These are phyloP conservation scores for Hypotaenidia okinawae DNA, from an alignment of 2,797 vertebrate genomes.

Conservation along the genomic window DNA sequence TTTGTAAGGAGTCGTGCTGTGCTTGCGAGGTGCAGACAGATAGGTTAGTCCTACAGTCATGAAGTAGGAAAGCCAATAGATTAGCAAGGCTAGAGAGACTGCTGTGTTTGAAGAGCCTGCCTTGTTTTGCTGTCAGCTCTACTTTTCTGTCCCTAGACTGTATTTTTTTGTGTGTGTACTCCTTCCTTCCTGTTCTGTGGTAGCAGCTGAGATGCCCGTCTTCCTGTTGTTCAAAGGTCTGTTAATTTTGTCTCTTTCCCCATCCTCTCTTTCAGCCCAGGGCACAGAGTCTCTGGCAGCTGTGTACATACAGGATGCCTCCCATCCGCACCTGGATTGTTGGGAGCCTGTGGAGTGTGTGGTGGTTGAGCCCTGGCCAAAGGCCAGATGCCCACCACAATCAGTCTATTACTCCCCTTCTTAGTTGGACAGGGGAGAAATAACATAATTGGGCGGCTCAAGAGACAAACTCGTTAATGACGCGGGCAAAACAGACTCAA, in stretches of 20 bases:
- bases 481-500: too few relatives aligned
- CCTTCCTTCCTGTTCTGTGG: constrained; percentile 3
- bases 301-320: background rate
- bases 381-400: too few relatives aligned
- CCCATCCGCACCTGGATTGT: background rate
- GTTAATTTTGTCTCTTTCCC: background rate
- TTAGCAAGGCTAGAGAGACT: background rate
- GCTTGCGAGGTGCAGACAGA: background rate
- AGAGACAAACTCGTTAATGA: too few relatives aligned
- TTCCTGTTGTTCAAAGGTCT: background rate
- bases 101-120: background rate
- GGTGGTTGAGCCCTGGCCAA: too few relatives aligned
- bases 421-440: too few relatives aligned
- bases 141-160: background rate
- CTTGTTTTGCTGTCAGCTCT: background rate
- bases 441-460: too few relatives aligned
- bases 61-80: background rate
- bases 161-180: background rate
- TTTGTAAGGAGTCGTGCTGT: too few relatives aligned
- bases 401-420: too few relatives aligned
- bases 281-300: background rate
- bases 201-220: background rate
- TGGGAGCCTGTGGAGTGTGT: background rate
- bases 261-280: background rate
- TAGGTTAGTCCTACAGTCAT: fast-evolving